phyloP scores from a whole-genome alignment of 2,113 vertebrate genomes.

The Cochlearius cochlearius region DNA sequence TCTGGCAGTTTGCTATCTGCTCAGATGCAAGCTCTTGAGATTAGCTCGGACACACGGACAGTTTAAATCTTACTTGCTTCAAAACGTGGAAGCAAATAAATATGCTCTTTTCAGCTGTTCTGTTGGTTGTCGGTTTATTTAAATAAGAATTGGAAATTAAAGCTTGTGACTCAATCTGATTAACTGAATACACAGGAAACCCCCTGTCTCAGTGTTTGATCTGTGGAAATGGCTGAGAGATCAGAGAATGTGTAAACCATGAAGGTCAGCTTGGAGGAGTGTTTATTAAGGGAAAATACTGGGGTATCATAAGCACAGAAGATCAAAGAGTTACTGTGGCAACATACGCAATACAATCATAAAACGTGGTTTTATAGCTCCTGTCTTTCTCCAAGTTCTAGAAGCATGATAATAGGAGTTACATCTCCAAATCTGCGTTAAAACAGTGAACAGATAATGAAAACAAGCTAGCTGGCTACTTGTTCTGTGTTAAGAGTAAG shows the following conservation, averaged over 20 bases:
- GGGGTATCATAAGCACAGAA: conserved; percentile 3
- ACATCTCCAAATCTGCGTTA: neutral
- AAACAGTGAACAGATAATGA: neutral
- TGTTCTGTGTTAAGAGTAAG: neutral
- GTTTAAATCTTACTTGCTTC: neutral
- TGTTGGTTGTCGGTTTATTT: neutral
- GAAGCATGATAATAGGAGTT: neutral
- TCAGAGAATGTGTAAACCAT: conserved; percentile 46
- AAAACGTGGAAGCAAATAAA: neutral
- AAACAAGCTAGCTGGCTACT: neutral
- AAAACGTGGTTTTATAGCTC: neutral
- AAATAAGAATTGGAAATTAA: conserved; percentile 52
- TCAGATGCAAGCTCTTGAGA: conserved; percentile 7
- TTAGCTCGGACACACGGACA: neutral
- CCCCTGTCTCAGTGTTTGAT: conserved; percentile 35
- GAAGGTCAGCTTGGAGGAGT: conserved; percentile 35
- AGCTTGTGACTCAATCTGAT: neutral
- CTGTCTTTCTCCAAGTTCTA: neutral
- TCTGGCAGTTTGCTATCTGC: neutral
- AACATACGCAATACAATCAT: neutral
- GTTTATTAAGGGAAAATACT: conserved; percentile 19
- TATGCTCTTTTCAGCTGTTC: neutral
- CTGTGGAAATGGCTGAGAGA: conserved; percentile 58
- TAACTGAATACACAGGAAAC: conserved; percentile 29
- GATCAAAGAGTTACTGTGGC: conserved; percentile 46